Percentiles rank a stretch among this genome's conserved stretches.
Evolutionary conservation across 2,797 vertebrate species (phyloP).

Genomic region (Carcharodon carcharias): DNA sequence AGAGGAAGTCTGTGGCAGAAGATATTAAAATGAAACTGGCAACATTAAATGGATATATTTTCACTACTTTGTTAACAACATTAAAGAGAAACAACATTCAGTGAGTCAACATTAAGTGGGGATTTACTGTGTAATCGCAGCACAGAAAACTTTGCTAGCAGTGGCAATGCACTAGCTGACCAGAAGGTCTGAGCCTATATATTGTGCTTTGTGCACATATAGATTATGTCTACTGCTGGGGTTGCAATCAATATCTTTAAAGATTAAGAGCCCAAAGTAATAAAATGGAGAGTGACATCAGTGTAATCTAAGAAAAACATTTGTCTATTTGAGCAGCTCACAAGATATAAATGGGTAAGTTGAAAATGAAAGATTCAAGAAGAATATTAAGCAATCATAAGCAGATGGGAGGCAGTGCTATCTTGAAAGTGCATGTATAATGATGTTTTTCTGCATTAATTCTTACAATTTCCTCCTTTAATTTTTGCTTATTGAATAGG

Average conservation of each 20-base stretch:
- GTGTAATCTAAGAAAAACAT: background rate
- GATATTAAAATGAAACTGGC: too few species aligned
- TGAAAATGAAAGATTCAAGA: background rate
- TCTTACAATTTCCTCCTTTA: background rate
- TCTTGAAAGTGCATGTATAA: background rate
- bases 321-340: background rate
- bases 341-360: background rate
- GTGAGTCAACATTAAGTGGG: too few species aligned
- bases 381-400: background rate
- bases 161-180: too few species aligned
- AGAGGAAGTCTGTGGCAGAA: too few species aligned
- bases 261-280: background rate
- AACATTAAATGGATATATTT: too few species aligned
- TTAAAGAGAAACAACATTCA: too few species aligned
- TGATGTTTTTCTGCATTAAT: background rate
- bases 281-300: background rate
- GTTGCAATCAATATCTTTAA: background rate
- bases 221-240: background rate
- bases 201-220: background rate
- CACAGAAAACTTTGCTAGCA: too few species aligned
- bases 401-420: background rate
- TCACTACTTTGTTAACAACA: too few species aligned
- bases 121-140: too few species aligned
- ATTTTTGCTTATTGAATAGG: background rate
- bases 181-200: background rate